A percentile compares a stretch with the other conserved stretches of the same genome.
Evolutionary conservation across 2,113 vertebrate species (phyloP).

Genomic region (Oplegnathus fasciatus): DNA sequence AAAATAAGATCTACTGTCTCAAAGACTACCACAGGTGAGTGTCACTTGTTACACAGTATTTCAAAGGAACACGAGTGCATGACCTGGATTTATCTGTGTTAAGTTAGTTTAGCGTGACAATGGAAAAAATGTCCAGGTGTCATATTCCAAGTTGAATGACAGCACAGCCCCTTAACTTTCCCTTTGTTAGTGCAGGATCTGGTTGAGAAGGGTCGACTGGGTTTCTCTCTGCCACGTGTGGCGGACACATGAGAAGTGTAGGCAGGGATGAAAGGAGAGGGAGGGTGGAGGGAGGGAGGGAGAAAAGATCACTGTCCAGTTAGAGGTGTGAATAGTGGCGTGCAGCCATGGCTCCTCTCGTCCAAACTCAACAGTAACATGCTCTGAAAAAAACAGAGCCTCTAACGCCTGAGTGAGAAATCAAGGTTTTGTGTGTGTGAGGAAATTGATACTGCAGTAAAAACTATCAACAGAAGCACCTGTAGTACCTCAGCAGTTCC

Average conservation of each 20-base stretch:
- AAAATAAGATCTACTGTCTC: constrained; percentile 98
- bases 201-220: constrained; percentile 20
- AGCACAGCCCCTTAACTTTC: constrained; percentile 4
- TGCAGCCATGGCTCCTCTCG: constrained; percentile 11
- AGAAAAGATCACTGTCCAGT: constrained; percentile 40
- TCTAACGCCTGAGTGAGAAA: constrained; percentile 1
- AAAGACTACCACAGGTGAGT: constrained; percentile 96
- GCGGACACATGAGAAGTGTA: constrained; percentile 71
- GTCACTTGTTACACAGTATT: background rate
- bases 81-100: constrained; percentile 9
- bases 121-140: constrained; percentile 19
- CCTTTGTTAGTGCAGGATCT: constrained; percentile 28
- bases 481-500: constrained; percentile 23
- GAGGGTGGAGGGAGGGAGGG: constrained; percentile 2
- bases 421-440: background rate
- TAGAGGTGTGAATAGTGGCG: constrained; percentile 51
- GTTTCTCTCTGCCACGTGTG: constrained; percentile 56
- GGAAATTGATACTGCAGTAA: background rate
- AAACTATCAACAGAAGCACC: background rate
- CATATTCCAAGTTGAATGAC: constrained; percentile 24
- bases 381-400: background rate
- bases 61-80: background rate
- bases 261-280: constrained; percentile 29
- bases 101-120: constrained; percentile 18
- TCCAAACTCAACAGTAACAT: constrained; percentile 24